Evolutionary conservation across 2,888 invertebrate genomes (phyloP), one percentile per base, ranked within the genome.

Genomic region (Emmelina monodactyla): DNA sequence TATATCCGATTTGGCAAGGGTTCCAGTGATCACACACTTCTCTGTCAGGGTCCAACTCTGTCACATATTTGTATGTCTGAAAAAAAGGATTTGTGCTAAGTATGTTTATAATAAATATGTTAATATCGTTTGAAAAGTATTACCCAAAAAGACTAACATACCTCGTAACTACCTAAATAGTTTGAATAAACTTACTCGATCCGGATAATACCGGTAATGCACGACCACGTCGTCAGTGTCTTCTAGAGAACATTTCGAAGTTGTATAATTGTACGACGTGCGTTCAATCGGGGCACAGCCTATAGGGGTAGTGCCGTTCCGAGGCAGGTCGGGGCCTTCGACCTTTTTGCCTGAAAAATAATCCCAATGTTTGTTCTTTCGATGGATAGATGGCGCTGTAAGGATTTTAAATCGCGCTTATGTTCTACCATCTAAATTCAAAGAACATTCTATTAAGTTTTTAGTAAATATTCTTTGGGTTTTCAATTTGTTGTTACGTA

Each of bases 1-100:
- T 73, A 43, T 79, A 79, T 0, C 78, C 78, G 6, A 79, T 65
- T 49, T 78, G 76, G 31, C 78, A 79, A 0, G 78, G 78, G 44
- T 67, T 72, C 76, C 75, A 78, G 41, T 76, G 72, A 31, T 78
- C 78, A 16, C 78, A 79, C 2, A 79, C 71, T 40, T 79, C 78
- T 0, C 59, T 52, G 37, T 79, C 78, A 0, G 76, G 73, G 38
- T 79, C 78, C 28, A 79, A 22, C 32, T 79, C 78, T 0, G 67
- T 63, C 39, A 76, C 76, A 38, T 60, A 76, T 34, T 75, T 79
- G 49, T 76, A 76, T 0, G 68, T 71, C 78, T 79, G 57, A 2
- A 47, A 46, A 28, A n/a, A n/a, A n/a, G n/a, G n/a, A n/a, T n/a
- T n/a, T n/a, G n/a, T n/a, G n/a, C n/a, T n/a, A n/a, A n/a, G n/a